These are phyloP conservation scores for Oryzaephilus surinamensis DNA, from an alignment of 1,140 invertebrate genomes.

Conservation along the genomic window DNA sequence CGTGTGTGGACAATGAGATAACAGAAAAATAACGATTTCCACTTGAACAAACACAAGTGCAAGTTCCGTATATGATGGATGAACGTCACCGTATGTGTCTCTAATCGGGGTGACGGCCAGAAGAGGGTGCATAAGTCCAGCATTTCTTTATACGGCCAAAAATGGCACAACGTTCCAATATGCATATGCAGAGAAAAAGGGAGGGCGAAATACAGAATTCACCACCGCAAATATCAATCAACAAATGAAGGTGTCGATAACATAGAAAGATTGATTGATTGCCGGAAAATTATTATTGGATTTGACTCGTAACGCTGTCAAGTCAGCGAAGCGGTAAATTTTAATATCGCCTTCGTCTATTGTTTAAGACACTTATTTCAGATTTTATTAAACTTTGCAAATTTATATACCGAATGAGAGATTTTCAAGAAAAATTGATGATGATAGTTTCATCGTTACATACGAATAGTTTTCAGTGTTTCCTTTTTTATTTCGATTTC, in stretches of 20 bases:
- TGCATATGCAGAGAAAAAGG: slow-evolving; percentile 2
- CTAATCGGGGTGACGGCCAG: slow-evolving; percentile 4
- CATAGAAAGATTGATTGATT: slow-evolving; percentile 15
- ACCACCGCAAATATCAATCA: slow-evolving; percentile 11
- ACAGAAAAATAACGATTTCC: slow-evolving; percentile 19
- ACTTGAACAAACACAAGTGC: slow-evolving; percentile 12
- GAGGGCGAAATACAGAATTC: slow-evolving; percentile 4
- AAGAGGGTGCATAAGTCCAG: slow-evolving; percentile 11
- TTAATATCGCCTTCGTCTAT: slow-evolving; percentile 5
- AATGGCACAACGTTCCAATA: no score
- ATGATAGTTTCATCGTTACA: no score
- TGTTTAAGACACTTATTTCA: slow-evolving; percentile 10
- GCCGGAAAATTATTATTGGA: slow-evolving; percentile 11
- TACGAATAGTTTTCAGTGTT: no score
- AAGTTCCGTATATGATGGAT: slow-evolving; percentile 16
- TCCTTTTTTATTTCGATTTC: no score
- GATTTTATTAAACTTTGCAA: no score
- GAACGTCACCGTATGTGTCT: slow-evolving; percentile 12
- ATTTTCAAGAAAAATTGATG: no score
- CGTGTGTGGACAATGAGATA: no score
- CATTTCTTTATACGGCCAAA: no score
- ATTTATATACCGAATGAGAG: no score
- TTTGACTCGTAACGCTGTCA: slow-evolving; percentile 7
- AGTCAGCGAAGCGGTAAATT: slow-evolving; percentile 5
- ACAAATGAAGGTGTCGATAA: slow-evolving; percentile 13